Percentiles rank a stretch among this genome's conserved stretches.
Conservation (phyloP, 2,113 vertebrate species). For the Piaya cayana region DNA sequence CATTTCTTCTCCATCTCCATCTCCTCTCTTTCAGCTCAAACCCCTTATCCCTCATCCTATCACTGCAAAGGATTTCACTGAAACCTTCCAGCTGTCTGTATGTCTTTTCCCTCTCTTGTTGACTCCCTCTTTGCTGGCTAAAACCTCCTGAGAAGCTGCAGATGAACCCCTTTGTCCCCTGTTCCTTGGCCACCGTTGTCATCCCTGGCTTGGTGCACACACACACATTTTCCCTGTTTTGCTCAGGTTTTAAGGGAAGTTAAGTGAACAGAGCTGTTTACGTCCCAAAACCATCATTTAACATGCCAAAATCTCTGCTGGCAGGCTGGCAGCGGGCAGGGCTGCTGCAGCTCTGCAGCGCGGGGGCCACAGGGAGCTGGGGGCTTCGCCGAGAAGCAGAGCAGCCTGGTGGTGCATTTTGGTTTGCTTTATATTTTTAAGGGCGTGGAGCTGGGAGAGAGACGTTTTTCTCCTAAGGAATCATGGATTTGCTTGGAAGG, state of each 20-base stretch:
- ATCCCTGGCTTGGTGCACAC: background rate
- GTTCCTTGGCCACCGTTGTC: background rate
- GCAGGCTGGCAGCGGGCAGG: background rate
- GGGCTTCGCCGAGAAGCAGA: background rate
- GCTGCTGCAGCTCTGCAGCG: background rate
- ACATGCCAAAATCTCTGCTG: background rate
- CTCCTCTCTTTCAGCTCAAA: no score
- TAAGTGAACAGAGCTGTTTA: background rate
- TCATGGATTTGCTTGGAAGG: rapidly evolving
- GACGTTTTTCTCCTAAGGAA: background rate
- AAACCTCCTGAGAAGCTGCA: background rate
- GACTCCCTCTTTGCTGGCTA: background rate
- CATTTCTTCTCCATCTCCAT: no score
- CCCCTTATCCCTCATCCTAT: no score
- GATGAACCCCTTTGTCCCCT: rapidly evolving
- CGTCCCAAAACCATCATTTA: background rate
- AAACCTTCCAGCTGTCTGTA: background rate
- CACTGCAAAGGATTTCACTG: background rate
- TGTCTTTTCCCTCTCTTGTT: background rate
- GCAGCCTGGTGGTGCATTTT: background rate
- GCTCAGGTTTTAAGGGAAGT: background rate
- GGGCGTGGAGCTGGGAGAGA: rapidly evolving
- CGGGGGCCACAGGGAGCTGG: background rate
- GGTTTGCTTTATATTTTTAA: background rate
- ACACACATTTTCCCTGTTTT: background rate